Base-by-base conservation (phyloP, 2,113 vertebrate species). In the Siphamia tubifer region DNA sequence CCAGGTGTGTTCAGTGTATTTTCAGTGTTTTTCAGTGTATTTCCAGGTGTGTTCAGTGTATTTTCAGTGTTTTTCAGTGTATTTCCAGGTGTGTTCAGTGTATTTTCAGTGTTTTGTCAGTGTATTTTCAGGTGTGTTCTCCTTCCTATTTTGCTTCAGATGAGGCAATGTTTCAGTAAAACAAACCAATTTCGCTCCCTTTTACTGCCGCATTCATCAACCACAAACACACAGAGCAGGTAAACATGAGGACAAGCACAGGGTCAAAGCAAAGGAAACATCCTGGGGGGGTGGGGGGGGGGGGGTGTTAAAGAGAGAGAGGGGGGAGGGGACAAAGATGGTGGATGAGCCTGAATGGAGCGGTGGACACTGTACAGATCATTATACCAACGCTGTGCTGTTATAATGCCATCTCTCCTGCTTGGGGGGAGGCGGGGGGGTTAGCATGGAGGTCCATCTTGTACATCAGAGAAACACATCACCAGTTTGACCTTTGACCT, bases 121-220 rank as follows among this genome's bases (percentile, higher is more conserved):
- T 38, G 31, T 36, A 24, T 16, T 20, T 39, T 5, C 21, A 5
- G 20, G 2, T 42, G 34, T 17, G 40, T 19, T 39, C 48, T 32
- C 4, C 28, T 23, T 36, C 28, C 25, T 17, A 34, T 19, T 39
- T 43, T 32, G 6, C 28, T 23, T 36, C 28, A 43, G 57, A 68
- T 83, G 76, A 68, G 13, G 21, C 43, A 65, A 62, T 38, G 58
- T 25, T 57, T 56, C 76, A 66, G 75, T 79, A 76, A 79, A 83
- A 83, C 68, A 51, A 11, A 42, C 39, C 20, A 52, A 58, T 54
- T 54, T 64, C 7, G 30, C 48, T 63, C 61, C 54, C 65, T 83
- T 81, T 77, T 84, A 79, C 73, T 38, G 73, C 67, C n/a, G n/a
- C n/a, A n/a, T n/a, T n/a, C 27, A 10, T 61, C 38, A 20, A 35